Evolutionary conservation across 2,797 vertebrate species (phyloP), one percentile per base, ranked within the genome.

Genomic region (Chaetophractus vellerosus): DNA sequence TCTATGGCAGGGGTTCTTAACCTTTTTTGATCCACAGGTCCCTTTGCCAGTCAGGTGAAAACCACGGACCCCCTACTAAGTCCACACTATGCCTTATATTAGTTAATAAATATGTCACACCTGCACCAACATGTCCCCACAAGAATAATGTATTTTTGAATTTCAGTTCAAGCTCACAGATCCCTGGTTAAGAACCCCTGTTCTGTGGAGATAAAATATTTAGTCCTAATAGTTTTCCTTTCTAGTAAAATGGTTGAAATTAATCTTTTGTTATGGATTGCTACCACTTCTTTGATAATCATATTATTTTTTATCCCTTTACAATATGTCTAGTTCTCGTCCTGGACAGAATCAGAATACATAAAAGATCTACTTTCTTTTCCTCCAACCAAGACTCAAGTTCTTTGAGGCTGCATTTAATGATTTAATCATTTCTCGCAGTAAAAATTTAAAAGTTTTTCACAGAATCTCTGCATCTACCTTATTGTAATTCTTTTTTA

Each of bases 361-460:
- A 91, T 80, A 36, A 66, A 92, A 93, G 68, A 82, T 95, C 85
- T 74, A 61, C 21, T 83, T 96, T 83, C 6, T 80, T 90, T 93
- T 85, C 14, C 74, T 85, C 28, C 48, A 72, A 50, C 41, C 31
- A 88, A 85, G 6, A 85, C 36, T n/a, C 26, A 93, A 72, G 61
- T 89, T 48, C 31, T 96, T 93, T 63, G 55, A 78, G 26, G 82
- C 79, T 96, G 21, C 26, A 80, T 18, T 74, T 91, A 74, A 68
- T 91, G 57, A 59, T 83, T 69, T 91, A n/a, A 72, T 88, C 89
- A 87, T 2, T 83, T 90, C 75, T 92, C 0, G n/a, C 52, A 85
- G 2, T 90, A 93, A 8, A 81, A 68, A 84, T 92, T 92, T 95
- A 94, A 91, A 87, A 84, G 83, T n/a, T 88, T 89, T 84, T 92